phyloP scores from a whole-genome alignment of 1,140 invertebrate genomes.

The Onthophagus taurus region DNA sequence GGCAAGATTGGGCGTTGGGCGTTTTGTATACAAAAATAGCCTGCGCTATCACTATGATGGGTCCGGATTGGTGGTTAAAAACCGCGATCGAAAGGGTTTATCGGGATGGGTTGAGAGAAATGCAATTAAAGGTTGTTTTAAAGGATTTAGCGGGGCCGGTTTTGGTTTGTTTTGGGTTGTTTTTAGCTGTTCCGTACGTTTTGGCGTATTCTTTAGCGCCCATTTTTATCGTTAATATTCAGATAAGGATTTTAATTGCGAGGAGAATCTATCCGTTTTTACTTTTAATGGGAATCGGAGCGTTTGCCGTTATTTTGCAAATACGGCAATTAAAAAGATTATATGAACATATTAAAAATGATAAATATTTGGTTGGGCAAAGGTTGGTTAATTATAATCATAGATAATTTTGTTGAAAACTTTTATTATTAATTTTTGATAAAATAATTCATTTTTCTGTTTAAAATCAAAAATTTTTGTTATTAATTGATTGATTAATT shows the following conservation, averaged over 20 bases:
- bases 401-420: conserved; percentile 29
- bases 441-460: too few species aligned
- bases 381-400: conserved; percentile 92
- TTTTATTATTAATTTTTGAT: background rate
- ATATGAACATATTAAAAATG: conserved; percentile 98
- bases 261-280: conserved; percentile 88
- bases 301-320: conserved; percentile 60
- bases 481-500: too few species aligned
- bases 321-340: conserved; percentile 86
- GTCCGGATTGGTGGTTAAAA: conserved; percentile 89
- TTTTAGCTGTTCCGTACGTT: conserved; percentile 83
- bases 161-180: conserved; percentile 76
- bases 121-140: conserved; percentile 82
- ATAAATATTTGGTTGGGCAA: conserved; percentile 95
- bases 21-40: conserved; percentile 96
- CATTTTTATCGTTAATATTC: conserved; percentile 60
- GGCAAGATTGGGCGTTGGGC: conserved; percentile 95
- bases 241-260: conserved; percentile 66
- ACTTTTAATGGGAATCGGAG: conserved; percentile 57
- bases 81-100: conserved; percentile 84
- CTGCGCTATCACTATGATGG: conserved; percentile 95
- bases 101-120: conserved; percentile 83
- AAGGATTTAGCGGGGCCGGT: conserved; percentile 79
- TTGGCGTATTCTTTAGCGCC: conserved; percentile 77
- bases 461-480: too few species aligned